Evolutionary conservation across 2,797 vertebrate genomes (phyloP), one percentile per base, ranked within the genome.

Genomic region (Sebastolobus altivelis): DNA sequence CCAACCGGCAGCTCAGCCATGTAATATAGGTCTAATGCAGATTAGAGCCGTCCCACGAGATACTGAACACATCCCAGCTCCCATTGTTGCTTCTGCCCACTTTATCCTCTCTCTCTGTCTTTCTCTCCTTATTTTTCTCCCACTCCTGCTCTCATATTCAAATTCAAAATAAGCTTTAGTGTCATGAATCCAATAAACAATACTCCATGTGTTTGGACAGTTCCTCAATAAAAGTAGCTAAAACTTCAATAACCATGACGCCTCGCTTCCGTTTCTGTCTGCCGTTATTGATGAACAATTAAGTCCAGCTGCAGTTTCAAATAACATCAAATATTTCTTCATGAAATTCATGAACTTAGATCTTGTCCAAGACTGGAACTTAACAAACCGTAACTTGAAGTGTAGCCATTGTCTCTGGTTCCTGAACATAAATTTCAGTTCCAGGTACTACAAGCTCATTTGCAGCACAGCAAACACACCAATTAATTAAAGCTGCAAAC

Each of bases 21-120:
- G 75, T 78, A 79, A 87, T 85, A 18, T 69, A 65, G 71, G 71
- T 80, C 81, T 89, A 68, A 91, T 76, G 88, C 81, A 85, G 86
- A 87, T 90, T 77, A 87, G 62, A 82, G 60, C 3, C 18, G 22
- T 88, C 91, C 85, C 88, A 74, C 20, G 40, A 55, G 84, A 73
- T 2, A 0, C 0, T 55, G 74, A 91, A 79, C 65, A 38, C 86
- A 68, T 81, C 81, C 7, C 59, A 49, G n/a, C 74, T 77, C 65
- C 13, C 37, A 3, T 52, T 10, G 52, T n/a, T 43, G 40, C 65
- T 68, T 37, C 76, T 81, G 55, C 72, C 56, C 55, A 58, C 69
- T 68, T 60, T 29, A 33, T 6, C 56, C 65, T 25, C 9, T 56
- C 20, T 52, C 49, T n/a, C 20, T 52, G 16, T 5, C 49, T 52